Evolutionary conservation across 2,888 invertebrate species (phyloP).

Genomic region (Euproctis similis): DNA sequence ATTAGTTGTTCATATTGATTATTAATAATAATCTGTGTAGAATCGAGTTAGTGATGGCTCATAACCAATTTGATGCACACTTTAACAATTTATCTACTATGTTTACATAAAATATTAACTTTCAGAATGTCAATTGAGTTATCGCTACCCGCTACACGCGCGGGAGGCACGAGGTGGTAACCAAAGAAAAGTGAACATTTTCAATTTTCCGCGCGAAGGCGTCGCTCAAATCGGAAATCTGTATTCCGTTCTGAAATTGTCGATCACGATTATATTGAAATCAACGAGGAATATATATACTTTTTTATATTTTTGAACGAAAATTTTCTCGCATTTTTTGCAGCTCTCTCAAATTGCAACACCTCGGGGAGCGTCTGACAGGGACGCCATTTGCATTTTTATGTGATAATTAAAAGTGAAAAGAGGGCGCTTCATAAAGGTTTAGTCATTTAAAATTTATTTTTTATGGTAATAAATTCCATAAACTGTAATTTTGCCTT

Average conservation of each 20-base stretch:
- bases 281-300: slow-evolving; percentile 18
- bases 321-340: slow-evolving; percentile 20
- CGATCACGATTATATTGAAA: slow-evolving; percentile 25
- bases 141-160: too few relatives aligned
- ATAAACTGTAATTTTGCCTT: too few relatives aligned
- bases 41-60: too few relatives aligned
- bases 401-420: slow-evolving; percentile 33
- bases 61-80: too few relatives aligned
- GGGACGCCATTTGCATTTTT: slow-evolving; percentile 38
- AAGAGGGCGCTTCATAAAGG: slow-evolving; percentile 14
- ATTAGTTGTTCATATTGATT: too few relatives aligned
- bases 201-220: slow-evolving; percentile 23
- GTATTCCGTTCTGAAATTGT: slow-evolving; percentile 26
- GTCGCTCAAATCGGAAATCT: slow-evolving; percentile 21
- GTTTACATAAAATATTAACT: too few relatives aligned
- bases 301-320: too few relatives aligned
- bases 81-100: too few relatives aligned
- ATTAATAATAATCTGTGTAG: too few relatives aligned
- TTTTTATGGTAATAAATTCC: too few relatives aligned
- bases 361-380: slow-evolving; percentile 12
- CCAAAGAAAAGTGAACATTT: slow-evolving; percentile 17
- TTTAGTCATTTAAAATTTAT: too few relatives aligned
- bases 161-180: slow-evolving; percentile 1
- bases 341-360: slow-evolving; percentile 25
- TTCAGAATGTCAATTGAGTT: too few relatives aligned